Evolutionary conservation across 2,797 vertebrate species (phyloP).

Genomic region (Aotus griseimembra): DNA sequence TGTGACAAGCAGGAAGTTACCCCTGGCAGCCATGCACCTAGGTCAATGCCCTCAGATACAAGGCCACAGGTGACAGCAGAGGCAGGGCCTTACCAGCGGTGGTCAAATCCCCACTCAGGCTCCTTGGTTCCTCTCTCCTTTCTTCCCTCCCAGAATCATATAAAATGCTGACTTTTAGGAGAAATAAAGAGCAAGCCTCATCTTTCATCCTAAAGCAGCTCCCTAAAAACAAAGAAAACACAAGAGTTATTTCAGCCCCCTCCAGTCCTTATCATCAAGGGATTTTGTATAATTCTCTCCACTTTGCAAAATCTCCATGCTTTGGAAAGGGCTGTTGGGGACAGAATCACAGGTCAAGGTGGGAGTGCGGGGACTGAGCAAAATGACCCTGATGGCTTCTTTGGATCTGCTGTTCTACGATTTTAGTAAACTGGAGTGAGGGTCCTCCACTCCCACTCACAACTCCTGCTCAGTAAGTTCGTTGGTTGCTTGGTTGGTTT

Average conservation of each 20-base stretch:
- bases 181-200: background rate
- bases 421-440: background rate
- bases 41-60: background rate
- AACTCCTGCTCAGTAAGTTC: background rate
- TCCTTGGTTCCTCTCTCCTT: background rate
- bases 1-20: background rate
- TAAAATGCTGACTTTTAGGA: background rate
- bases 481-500: background rate
- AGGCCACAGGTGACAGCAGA: background rate
- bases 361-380: background rate
- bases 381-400: rapidly evolving
- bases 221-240: background rate
- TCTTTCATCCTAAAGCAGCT: background rate
- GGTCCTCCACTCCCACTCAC: background rate
- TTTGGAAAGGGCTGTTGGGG: rapidly evolving
- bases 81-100: no score
- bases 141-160: no score
- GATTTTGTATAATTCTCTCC: background rate
- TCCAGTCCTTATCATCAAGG: rapidly evolving
- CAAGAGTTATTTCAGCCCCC: no score
- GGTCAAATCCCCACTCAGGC: background rate
- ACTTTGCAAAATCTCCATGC: background rate
- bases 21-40: no score
- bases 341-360: background rate
- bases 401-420: background rate